Evolutionary conservation across 2,113 vertebrate genomes (phyloP).

Genomic region (Misgurnus anguillicaudatus): DNA sequence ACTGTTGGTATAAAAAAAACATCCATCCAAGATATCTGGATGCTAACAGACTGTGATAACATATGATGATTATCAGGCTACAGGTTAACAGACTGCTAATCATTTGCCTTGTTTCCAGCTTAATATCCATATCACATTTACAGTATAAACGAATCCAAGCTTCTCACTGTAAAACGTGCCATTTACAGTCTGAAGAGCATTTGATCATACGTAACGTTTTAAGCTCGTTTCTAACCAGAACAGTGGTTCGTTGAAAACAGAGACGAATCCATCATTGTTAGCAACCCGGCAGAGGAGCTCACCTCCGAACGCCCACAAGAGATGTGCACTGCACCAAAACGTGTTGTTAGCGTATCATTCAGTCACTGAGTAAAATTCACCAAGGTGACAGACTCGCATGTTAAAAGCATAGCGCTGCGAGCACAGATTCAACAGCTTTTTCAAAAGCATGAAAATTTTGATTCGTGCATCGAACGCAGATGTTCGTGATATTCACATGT

Average conservation of each 20-base stretch:
- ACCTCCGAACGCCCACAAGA: slow-evolving; percentile 34
- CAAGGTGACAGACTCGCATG: slow-evolving; percentile 9
- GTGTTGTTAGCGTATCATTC: background rate
- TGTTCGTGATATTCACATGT: background rate
- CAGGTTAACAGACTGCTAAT: slow-evolving; percentile 37
- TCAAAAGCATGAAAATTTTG: background rate
- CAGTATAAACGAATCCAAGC: slow-evolving; percentile 9
- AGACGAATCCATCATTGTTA: slow-evolving; percentile 12
- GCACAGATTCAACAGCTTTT: background rate
- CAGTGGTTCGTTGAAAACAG: slow-evolving; percentile 14
- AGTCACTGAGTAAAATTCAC: background rate
- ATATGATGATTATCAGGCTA: slow-evolving; percentile 34
- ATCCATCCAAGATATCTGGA: slow-evolving; percentile 33
- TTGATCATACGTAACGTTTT: background rate
- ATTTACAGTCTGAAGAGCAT: slow-evolving; percentile 16
- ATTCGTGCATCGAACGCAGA: background rate
- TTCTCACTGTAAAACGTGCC: slow-evolving; percentile 5
- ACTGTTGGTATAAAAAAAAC: background rate
- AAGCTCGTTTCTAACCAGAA: background rate
- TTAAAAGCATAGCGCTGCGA: slow-evolving; percentile 32
- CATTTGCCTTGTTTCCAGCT: slow-evolving; percentile 17
- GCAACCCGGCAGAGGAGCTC: slow-evolving; percentile 19
- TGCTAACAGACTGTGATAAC: slow-evolving; percentile 26
- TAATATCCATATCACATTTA: slow-evolving; percentile 8
- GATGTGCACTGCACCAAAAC: slow-evolving; percentile 32